These are phyloP conservation scores for Thryonomys swinderianus DNA, from an alignment of 2,113 vertebrate genomes.

Conservation along the genomic window DNA sequence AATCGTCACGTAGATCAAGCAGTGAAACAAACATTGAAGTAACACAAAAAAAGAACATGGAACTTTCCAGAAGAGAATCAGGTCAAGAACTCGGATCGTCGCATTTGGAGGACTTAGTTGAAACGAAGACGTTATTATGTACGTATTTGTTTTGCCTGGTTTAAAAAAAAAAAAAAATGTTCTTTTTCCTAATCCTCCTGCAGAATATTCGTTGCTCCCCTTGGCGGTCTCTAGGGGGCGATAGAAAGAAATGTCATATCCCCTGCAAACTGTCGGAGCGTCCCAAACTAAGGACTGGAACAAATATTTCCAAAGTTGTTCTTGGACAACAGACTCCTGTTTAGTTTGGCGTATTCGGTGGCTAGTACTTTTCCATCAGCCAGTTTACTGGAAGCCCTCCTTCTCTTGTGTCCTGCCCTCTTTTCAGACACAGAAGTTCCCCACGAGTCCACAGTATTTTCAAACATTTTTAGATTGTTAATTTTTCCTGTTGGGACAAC, in stretches of 20 bases:
- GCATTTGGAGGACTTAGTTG: background rate
- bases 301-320: slow-evolving; percentile 35
- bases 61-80: background rate
- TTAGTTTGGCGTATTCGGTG: slow-evolving; percentile 63
- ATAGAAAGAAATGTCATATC: slow-evolving; percentile 10
- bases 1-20: background rate
- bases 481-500: slow-evolving; percentile 21
- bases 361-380: slow-evolving; percentile 71
- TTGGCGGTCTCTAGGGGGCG: slow-evolving; percentile 49
- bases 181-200: background rate
- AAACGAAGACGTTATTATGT: background rate
- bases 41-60: background rate
- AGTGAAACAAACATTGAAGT: background rate
- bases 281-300: background rate
- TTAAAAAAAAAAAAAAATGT: background rate
- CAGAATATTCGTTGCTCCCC: slow-evolving; percentile 33
- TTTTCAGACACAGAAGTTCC: slow-evolving; percentile 1
- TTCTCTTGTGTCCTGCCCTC: background rate
- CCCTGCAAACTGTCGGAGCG: background rate
- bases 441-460: slow-evolving; percentile 22
- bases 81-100: background rate
- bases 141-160: background rate
- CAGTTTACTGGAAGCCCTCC: slow-evolving; percentile 25
- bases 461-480: slow-evolving; percentile 38
- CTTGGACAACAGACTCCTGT: slow-evolving; percentile 29